Evolutionary conservation across 2,797 vertebrate species (phyloP).

Genomic region (Pseudochirops corinnae): DNA sequence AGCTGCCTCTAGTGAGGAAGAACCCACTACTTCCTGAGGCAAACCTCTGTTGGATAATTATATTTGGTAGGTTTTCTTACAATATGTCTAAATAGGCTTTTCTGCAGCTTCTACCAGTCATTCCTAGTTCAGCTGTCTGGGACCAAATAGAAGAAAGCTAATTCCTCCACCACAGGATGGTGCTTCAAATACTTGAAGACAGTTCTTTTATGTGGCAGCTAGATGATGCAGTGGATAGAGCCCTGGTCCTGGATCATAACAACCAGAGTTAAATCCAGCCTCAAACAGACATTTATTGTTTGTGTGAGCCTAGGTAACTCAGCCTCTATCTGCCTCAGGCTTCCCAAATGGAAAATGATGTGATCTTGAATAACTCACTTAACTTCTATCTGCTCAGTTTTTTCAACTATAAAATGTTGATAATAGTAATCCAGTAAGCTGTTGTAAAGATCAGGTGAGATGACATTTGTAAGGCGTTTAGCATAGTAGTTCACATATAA

Average conservation of each 20-base stretch:
- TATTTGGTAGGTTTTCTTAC: not conserved
- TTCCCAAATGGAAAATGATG: not conserved
- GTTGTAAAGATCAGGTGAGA: not conserved
- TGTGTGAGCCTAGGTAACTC: not conserved
- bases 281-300: not conserved
- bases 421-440: not conserved
- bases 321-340: not conserved
- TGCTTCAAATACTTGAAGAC: not conserved
- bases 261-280: not conserved
- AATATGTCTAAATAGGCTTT: not conserved
- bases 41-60: not conserved
- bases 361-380: not conserved
- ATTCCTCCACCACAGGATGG: not conserved
- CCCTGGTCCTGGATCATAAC: not conserved
- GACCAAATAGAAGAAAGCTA: not conserved
- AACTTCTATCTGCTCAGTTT: not conserved
- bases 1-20: not conserved
- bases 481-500: not conserved
- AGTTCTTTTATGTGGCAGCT: not conserved
- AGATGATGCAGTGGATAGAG: not conserved
- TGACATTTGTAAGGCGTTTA: not conserved
- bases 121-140: not conserved
- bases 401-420: not conserved
- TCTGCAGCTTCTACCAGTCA: not conserved
- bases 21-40: not conserved